These are phyloP conservation scores for Parazoanthus darwini DNA, from an alignment of 92 coral and sea anemone species.

Conservation along the genomic window DNA sequence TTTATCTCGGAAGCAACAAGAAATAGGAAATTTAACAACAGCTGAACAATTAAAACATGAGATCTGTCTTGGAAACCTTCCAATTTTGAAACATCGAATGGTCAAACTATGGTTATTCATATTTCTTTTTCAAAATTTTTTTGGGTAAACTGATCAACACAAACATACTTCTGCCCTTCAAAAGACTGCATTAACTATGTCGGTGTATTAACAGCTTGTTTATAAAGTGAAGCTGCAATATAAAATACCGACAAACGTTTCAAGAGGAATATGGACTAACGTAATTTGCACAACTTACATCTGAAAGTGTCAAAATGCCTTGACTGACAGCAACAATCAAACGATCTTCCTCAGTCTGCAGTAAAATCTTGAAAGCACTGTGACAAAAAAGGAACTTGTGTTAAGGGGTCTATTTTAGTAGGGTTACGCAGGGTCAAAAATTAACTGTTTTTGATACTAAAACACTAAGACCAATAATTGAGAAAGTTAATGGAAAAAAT, in stretches of 20 bases:
- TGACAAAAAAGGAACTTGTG: background rate
- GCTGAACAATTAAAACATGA: background rate
- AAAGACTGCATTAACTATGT: background rate
- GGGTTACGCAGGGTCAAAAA: background rate
- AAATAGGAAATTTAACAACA: background rate
- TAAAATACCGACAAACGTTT: background rate
- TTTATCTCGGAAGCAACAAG: background rate
- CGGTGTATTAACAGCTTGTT: background rate
- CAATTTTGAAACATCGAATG: too few relatives aligned
- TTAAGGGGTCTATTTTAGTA: background rate
- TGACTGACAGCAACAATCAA: slow-evolving; percentile 88
- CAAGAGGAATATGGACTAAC: background rate
- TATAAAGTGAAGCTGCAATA: background rate
- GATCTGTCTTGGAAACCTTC: background rate
- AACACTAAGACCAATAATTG: background rate
- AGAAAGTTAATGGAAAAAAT: background rate
- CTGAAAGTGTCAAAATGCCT: slow-evolving; percentile 88
- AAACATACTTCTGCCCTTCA: background rate
- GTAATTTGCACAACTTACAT: slow-evolving; percentile 60
- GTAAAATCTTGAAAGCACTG: slow-evolving; percentile 93
- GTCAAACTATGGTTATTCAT: background rate
- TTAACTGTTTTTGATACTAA: background rate
- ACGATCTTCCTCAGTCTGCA: slow-evolving; percentile 96
- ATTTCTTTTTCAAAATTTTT: background rate
- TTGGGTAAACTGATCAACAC: background rate